Conservation (phyloP, 2,888 invertebrate genomes). For the Iselma pallidipennis region DNA sequence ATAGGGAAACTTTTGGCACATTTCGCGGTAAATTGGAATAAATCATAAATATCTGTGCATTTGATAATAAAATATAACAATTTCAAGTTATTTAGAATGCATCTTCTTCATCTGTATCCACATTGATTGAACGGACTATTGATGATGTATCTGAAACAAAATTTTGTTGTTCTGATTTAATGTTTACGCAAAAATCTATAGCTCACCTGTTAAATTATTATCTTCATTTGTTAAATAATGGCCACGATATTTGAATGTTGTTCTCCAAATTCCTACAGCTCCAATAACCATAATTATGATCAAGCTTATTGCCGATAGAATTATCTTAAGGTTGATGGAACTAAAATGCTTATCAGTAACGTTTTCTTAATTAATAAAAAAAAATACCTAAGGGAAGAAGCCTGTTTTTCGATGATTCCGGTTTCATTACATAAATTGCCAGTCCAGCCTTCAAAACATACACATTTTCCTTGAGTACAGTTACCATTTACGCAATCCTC, state of each 20-base stretch:
- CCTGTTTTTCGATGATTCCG: too few species aligned
- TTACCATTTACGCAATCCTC: slow-evolving; percentile 17
- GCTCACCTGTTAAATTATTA: too few species aligned
- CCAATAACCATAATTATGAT: not conserved
- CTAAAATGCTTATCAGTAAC: not conserved
- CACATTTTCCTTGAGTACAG: slow-evolving; percentile 23
- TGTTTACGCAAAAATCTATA: not conserved
- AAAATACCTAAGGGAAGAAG: not conserved
- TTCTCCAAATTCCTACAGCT: not conserved
- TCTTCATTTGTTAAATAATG: not conserved
- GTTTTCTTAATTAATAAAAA: not conserved
- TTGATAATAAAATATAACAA: too few species aligned
- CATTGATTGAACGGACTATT: too few species aligned
- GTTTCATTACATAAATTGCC: not conserved
- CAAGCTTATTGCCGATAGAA: not conserved
- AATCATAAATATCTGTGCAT: too few species aligned
- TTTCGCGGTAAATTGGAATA: not conserved
- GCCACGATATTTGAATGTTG: not conserved
- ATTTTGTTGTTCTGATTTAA: too few species aligned
- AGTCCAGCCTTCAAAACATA: slow-evolving; percentile 18
- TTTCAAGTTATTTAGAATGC: not conserved
- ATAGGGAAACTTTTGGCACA: not conserved
- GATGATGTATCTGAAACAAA: too few species aligned
- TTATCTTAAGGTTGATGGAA: not conserved
- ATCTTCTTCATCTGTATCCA: not conserved